Conservation (phyloP, 2,113 vertebrate genomes). For the Heliornis fulica region DNA sequence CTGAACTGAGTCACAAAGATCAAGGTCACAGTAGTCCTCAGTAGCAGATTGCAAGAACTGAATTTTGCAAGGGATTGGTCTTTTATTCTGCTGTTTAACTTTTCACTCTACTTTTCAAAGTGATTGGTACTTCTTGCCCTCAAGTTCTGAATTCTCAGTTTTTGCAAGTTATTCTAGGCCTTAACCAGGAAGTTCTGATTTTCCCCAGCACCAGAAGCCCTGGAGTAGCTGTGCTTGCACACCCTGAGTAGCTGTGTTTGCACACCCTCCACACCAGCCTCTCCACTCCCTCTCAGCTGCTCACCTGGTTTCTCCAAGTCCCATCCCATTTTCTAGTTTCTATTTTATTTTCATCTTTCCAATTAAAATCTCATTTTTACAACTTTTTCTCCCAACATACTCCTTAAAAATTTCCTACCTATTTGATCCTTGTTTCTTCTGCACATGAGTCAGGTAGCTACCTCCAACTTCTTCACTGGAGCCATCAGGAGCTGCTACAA, state of each 20-base stretch:
- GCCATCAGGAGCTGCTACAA: not conserved
- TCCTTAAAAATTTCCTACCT: not conserved
- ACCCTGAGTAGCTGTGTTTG: not conserved
- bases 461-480: not conserved
- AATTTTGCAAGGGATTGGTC: not conserved
- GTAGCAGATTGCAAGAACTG: not conserved
- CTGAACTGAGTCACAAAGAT: not conserved
- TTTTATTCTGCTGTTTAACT: not conserved
- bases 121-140: not conserved
- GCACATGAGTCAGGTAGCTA: not conserved
- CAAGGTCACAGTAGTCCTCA: not conserved
- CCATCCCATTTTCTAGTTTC: not conserved
- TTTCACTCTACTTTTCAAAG: not conserved
- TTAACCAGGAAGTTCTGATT: not conserved
- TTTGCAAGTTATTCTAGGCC: not conserved
- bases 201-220: not conserved
- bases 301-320: not conserved
- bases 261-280: not conserved
- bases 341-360: not conserved
- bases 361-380: not conserved
- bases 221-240: fast-evolving
- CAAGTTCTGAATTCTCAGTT: not conserved
- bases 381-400: not conserved
- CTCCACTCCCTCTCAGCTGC: not conserved
- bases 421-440: not conserved